Percentiles rank a stretch among this genome's conserved stretches.
Conservation (phyloP, 2,888 invertebrate genomes). For the Coleophora deauratella region DNA sequence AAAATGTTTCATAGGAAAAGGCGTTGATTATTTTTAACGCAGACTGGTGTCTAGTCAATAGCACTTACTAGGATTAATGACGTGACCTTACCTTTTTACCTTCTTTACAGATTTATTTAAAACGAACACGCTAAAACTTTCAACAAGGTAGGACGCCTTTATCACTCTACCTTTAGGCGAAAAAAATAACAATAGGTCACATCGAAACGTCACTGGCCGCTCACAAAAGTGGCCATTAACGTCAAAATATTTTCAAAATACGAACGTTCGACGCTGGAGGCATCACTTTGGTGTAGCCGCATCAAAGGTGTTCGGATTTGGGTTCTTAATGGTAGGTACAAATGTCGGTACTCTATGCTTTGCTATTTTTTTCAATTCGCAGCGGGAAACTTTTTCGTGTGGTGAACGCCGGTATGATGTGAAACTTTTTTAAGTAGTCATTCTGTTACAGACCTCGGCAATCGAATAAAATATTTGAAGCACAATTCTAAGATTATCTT, state of each 20-base stretch:
- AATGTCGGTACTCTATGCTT: slow-evolving; percentile 7
- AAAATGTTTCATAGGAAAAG: no score
- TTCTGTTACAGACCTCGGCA: no score
- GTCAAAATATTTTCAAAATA: slow-evolving; percentile 73
- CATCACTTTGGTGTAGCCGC: slow-evolving; percentile 48
- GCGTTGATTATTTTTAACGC: no score
- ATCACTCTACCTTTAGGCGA: slow-evolving; percentile 20
- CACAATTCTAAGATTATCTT: no score
- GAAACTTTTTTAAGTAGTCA: background rate
- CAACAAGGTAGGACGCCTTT: slow-evolving; percentile 13
- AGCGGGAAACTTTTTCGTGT: slow-evolving; percentile 7
- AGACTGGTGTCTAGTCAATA: no score
- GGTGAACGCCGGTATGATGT: background rate
- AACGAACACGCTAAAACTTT: no score
- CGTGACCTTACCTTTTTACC: slow-evolving; percentile 8
- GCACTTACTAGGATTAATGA: no score
- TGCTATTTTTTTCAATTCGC: slow-evolving; percentile 8
- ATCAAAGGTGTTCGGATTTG: slow-evolving; percentile 5
- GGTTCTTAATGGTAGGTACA: slow-evolving; percentile 13
- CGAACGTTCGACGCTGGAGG: slow-evolving; percentile 50
- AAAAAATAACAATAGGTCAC: slow-evolving; percentile 44
- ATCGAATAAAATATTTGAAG: no score
- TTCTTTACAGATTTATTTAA: no score
- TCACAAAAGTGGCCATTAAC: slow-evolving; percentile 59
- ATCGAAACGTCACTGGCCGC: slow-evolving; percentile 37